Evolutionary conservation across 2,797 vertebrate genomes (phyloP), one percentile per base, ranked within the genome.

Genomic region (Hoplostethus mediterraneus): DNA sequence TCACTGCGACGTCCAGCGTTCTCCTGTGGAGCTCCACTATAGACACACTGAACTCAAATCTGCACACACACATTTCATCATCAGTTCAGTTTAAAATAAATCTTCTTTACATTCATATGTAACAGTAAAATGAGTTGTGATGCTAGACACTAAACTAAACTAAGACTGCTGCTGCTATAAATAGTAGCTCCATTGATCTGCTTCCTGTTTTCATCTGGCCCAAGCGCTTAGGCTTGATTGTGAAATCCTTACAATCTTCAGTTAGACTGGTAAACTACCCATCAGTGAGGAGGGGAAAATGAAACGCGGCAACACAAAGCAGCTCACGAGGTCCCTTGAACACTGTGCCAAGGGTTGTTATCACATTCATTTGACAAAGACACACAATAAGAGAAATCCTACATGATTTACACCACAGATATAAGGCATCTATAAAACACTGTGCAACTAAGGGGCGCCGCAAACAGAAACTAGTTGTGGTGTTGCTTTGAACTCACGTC

Each of bases 31-130:
- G 95, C 79, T 99, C 98, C 57, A 97, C 95, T 52, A 95, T 90
- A 0, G 97, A 97, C n/a, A 99, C 97, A 63, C 93, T 98, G 80
- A 98, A 99, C 88, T 98, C 98, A 93, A 98, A 98, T 84, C 97
- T 95, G 33, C 30, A 72, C 25, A 62, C 48, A 72, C 25, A 59
- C 28, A 12, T 10, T 10, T 42, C 42, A 44, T 44, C 13, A 49
- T 16, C 14, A 6, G 6, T 49, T 49, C 16, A 49, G 47, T 49
- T 49, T 17, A 5, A n/a, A 44, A n/a, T 5, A 16, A 3, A 16
- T 47, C 16, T 4, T 16, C 16, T 17, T 5, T n/a, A 0, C 47
- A 7, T 49, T 49, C 16, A 8, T 11, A 36, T 44, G 11, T 44
- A 14, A 44, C 33, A 6, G 6, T 36, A 8, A 6, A 36, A 36